Percentiles rank a stretch among this genome's conserved stretches.
phyloP scores from a whole-genome alignment of 2,797 vertebrate species.

The Cirrhinus molitorella region DNA sequence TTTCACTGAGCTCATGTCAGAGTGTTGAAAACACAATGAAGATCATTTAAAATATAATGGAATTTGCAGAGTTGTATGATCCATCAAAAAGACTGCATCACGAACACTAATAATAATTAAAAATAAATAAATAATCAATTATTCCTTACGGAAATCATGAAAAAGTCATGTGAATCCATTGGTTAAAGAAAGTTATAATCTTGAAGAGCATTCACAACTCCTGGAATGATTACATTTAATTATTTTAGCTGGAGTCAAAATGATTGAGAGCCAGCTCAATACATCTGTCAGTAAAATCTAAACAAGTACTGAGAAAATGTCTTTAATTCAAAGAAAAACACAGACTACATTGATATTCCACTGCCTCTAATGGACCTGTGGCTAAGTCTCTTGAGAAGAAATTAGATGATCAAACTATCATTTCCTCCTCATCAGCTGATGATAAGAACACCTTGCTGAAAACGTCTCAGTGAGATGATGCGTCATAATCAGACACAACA shows the following conservation, averaged over 20 bases:
- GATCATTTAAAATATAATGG: too few species aligned
- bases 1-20: too few species aligned
- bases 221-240: neutral
- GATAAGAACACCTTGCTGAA: slow-evolving; percentile 51
- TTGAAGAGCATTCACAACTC: neutral
- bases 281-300: neutral
- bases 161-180: too few species aligned
- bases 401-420: slow-evolving; percentile 9
- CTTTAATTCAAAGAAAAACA: neutral
- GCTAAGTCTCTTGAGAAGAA: slow-evolving; percentile 27
- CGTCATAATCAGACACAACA: slow-evolving; percentile 53
- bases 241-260: too few species aligned
- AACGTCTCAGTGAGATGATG: slow-evolving; percentile 46
- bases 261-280: neutral
- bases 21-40: too few species aligned
- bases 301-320: neutral
- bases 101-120: too few species aligned
- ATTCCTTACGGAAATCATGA: too few species aligned
- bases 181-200: too few species aligned
- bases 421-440: slow-evolving; percentile 29
- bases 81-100: too few species aligned
- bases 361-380: neutral
- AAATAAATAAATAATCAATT: too few species aligned
- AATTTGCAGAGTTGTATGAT: too few species aligned
- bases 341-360: neutral